Evolutionary conservation across 2,888 invertebrate species (phyloP), one percentile per base, ranked within the genome.

Genomic region (Kuschelorhynchus macadamiae): DNA sequence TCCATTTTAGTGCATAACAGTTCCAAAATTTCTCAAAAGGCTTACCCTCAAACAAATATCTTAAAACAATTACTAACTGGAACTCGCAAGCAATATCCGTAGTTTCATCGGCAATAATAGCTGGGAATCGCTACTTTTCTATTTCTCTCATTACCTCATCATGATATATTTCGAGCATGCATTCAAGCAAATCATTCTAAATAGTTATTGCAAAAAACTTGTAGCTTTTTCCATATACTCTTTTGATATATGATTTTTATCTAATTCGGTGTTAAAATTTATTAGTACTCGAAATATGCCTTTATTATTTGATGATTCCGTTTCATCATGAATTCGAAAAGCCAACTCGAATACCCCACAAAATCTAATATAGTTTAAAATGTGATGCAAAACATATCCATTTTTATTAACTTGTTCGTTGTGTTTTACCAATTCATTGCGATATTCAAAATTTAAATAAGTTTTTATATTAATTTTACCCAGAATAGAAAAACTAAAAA

Each of bases 101-200:
- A 18, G 75, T 77, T 67, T 79, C 81, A 61, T 80, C 80, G n/a
- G 73, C 71, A 63, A 78, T 74, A 9, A 81, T 65, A 25, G 78
- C 74, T 20, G 73, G 7, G 32, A 56, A 73, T 12, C 41, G 11
- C 2, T 71, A 32, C n/a, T 39, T 41, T 16, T 65, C 66, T 30
- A 80, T 75, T 73, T 79, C 74, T 41, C 55, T 69, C 3, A 33
- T 42, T 41, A 80, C 75, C 65, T 76, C 68, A 25, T 75, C 74
- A 18, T 62, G 72, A 57, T 71, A 78, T 4, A 80, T 76, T 42
- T 74, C 72, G 8, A 79, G 65, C 61, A 80, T 77, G 21, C 74
- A 78, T n/a, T 79, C 71, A 18, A 80, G 64, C 2, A 81, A 53
- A 46, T 80, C 79, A 70, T 78, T 79, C 68, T 78, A 79, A 52